Percentiles rank a stretch among this genome's conserved stretches.
Conservation (phyloP, 64 coral and sea anemone species). For the Platygyra sinensis region DNA sequence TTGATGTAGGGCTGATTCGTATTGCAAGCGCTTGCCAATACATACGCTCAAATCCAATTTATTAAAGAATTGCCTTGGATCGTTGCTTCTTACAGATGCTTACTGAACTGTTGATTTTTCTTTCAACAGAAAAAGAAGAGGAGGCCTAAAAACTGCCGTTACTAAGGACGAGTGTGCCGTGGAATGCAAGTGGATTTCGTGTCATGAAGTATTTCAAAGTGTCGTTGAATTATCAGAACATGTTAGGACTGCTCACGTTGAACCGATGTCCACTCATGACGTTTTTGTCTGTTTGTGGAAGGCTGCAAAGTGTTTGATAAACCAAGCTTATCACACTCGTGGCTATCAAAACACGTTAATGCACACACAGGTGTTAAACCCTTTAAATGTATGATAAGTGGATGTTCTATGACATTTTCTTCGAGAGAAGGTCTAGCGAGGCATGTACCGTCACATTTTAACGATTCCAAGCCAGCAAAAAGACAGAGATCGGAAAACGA, state of each 20-base stretch:
- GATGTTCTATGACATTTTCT: constrained; percentile 89
- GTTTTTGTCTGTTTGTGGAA: constrained; percentile 95
- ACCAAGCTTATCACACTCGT: constrained; percentile 95
- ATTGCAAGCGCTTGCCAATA: background rate
- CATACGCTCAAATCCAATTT: background rate
- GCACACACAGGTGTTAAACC: constrained; percentile 94
- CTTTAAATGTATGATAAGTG: constrained; percentile 96
- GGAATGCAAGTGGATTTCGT: constrained; percentile 92
- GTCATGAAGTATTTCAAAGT: constrained; percentile 27
- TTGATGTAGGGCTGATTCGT: background rate
- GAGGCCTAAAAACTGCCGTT: constrained; percentile 10
- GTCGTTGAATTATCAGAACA: constrained; percentile 78
- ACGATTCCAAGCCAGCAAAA: constrained; percentile 72
- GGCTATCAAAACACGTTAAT: constrained; percentile 96
- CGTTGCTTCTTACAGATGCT: background rate
- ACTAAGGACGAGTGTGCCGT: constrained; percentile 36
- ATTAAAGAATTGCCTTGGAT: background rate
- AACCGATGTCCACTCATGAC: constrained; percentile 88
- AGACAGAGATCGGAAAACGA: constrained; percentile 76
- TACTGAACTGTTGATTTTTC: background rate
- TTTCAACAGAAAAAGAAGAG: constrained; percentile 42
- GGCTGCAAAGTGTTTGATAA: constrained; percentile 99
- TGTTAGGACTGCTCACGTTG: constrained; percentile 75
- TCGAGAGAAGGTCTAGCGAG: constrained; percentile 87
- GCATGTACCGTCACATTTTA: constrained; percentile 95